Percentiles rank a stretch among this genome's conserved stretches.
These are phyloP conservation scores for Drosophila bocqueti DNA, from an alignment of 1,140 invertebrate genomes.

Conservation along the genomic window DNA sequence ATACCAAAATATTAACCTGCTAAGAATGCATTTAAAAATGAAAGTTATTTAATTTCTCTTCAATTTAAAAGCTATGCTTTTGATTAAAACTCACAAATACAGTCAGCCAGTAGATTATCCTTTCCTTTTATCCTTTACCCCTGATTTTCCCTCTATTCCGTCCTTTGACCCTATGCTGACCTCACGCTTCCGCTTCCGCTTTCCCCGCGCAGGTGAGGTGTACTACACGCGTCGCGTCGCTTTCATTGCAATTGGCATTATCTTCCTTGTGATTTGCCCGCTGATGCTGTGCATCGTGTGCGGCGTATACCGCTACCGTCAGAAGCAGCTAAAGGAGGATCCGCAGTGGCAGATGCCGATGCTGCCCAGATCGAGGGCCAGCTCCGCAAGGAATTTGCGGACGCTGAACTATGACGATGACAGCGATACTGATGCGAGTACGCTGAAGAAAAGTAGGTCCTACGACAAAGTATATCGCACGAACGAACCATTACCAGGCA, in stretches of 20 bases:
- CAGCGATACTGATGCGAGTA: constrained; percentile 81
- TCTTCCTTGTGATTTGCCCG: constrained; percentile 91
- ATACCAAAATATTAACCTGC: background rate
- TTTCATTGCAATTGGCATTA: constrained; percentile 90
- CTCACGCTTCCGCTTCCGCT: constrained; percentile 13
- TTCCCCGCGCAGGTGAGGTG: constrained; percentile 75
- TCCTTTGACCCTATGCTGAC: constrained; percentile 38
- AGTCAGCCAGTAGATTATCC: constrained; percentile 5
- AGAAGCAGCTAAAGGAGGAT: constrained; percentile 86
- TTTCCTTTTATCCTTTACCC: background rate
- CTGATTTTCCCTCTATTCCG: background rate
- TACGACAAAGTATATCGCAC: constrained; percentile 93
- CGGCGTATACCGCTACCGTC: constrained; percentile 88
- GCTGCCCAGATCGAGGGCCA: constrained; percentile 86
- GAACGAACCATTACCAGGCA: constrained; percentile 91
- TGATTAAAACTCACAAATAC: background rate
- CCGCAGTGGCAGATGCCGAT: constrained; percentile 81
- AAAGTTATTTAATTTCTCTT: background rate
- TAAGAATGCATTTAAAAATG: background rate
- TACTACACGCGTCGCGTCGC: constrained; percentile 85
- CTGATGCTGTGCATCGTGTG: constrained; percentile 90
- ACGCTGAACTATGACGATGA: constrained; percentile 76
- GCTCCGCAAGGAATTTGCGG: constrained; percentile 86
- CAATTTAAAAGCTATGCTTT: background rate
- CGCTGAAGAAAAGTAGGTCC: constrained; percentile 87